Percentiles rank a stretch among this genome's conserved stretches.
Conservation (phyloP, 2,113 vertebrate species). For the Poeciliopsis turrubarensis region DNA sequence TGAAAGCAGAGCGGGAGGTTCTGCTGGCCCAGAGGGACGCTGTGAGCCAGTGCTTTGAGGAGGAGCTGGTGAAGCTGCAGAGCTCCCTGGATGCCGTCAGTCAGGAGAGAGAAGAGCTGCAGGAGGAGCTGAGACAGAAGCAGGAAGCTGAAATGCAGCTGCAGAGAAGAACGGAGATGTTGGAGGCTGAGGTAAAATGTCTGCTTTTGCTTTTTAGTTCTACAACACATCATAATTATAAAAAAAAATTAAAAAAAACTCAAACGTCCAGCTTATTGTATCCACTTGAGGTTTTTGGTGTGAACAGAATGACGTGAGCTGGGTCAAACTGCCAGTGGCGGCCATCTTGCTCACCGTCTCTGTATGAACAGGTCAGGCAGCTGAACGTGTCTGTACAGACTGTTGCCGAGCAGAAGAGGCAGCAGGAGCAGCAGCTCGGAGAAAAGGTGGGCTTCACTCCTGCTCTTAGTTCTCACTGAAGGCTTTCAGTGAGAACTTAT, state of each 20-base stretch:
- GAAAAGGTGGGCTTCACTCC: conserved; percentile 30
- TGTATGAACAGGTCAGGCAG: background rate
- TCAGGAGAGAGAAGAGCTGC: conserved; percentile 54
- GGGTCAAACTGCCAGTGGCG: too few relatives aligned
- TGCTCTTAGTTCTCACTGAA: background rate
- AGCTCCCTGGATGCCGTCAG: conserved; percentile 25
- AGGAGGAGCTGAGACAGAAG: conserved; percentile 32
- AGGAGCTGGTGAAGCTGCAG: conserved; percentile 44
- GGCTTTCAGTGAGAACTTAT: too few relatives aligned
- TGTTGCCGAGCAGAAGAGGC: conserved; percentile 28
- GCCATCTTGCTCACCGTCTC: background rate
- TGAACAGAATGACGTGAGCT: too few relatives aligned
- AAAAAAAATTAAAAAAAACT: too few relatives aligned
- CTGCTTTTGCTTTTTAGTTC: too few relatives aligned
- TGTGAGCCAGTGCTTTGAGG: background rate
- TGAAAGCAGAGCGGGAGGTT: conserved; percentile 42
- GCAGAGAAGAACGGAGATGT: conserved; percentile 14
- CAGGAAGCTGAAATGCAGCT: conserved; percentile 18
- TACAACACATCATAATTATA: too few relatives aligned
- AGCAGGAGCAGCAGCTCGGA: background rate
- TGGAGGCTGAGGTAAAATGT: conserved; percentile 4
- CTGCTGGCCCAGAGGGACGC: conserved; percentile 17
- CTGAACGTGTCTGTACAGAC: conserved; percentile 19
- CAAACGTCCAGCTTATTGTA: too few relatives aligned
- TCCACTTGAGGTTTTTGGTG: too few relatives aligned